These are phyloP conservation scores for Hyles lineata DNA, from an alignment of 2,888 invertebrate species.

Conservation along the genomic window DNA sequence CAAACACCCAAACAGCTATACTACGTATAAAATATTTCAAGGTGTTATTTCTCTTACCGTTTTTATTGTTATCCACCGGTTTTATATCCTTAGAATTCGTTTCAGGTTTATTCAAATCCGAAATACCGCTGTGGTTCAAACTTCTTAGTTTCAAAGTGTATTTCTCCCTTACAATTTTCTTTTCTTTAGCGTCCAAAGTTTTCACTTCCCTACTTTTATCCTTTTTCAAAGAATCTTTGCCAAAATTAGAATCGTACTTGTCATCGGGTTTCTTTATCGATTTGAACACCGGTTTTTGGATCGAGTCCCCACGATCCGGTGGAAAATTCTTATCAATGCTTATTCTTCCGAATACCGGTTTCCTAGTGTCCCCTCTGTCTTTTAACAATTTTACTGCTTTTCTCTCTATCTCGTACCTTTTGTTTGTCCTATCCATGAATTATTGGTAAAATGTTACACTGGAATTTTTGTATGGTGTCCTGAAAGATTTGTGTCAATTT, in stretches of 20 bases:
- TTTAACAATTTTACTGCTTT: slow-evolving; percentile 40
- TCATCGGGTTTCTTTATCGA: slow-evolving; percentile 8
- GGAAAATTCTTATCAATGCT: slow-evolving; percentile 31
- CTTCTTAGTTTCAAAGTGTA: slow-evolving; percentile 43
- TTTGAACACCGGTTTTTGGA: slow-evolving; percentile 29
- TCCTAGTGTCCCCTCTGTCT: slow-evolving; percentile 47
- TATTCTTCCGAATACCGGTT: slow-evolving; percentile 11
- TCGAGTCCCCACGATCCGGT: slow-evolving; percentile 50
- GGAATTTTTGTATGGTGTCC: slow-evolving; percentile 39
- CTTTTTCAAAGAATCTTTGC: slow-evolving; percentile 28
- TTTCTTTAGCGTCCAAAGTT: slow-evolving; percentile 34
- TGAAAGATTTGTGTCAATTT: slow-evolving; percentile 9
- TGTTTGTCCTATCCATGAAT: slow-evolving; percentile 41
- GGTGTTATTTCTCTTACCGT: background rate
- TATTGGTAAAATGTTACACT: slow-evolving; percentile 39
- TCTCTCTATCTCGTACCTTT: slow-evolving; percentile 39
- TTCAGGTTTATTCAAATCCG: slow-evolving; percentile 30
- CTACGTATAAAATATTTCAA: background rate
- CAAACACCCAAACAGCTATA: no score
- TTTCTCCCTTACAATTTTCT: slow-evolving; percentile 45
- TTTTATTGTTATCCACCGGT: background rate
- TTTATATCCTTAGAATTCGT: background rate
- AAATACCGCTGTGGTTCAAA: slow-evolving; percentile 31
- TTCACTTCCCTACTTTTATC: slow-evolving; percentile 18
- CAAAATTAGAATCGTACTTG: background rate